These are phyloP conservation scores for Battus philenor DNA, from an alignment of 1,140 invertebrate genomes.

Conservation along the genomic window DNA sequence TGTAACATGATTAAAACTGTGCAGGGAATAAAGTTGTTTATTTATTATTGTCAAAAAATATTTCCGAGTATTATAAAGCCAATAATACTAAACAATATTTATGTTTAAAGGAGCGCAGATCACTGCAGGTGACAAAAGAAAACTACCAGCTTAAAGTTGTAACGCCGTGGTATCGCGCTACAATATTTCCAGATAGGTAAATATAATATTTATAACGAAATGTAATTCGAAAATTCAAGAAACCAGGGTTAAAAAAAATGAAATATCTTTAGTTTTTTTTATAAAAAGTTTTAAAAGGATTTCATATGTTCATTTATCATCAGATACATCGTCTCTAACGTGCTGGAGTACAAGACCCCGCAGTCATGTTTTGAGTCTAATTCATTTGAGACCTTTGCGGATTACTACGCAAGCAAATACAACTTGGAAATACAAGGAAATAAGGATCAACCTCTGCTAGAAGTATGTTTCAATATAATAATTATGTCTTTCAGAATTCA, in stretches of 20 bases:
- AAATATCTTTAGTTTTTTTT: no score
- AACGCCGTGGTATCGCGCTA: constrained; percentile 89
- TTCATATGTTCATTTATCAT: constrained; percentile 15
- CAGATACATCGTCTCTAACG: constrained; percentile 89
- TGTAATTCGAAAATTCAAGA: no score
- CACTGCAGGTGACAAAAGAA: constrained; percentile 78
- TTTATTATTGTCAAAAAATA: no score
- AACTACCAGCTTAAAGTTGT: constrained; percentile 85
- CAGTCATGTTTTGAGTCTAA: constrained; percentile 87
- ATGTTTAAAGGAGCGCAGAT: constrained; percentile 66
- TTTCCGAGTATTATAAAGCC: no score
- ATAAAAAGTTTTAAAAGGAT: no score
- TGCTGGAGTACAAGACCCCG: constrained; percentile 88
- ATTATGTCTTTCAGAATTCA: no score
- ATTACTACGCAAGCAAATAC: constrained; percentile 92
- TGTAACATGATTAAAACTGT: no score
- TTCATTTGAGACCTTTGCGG: constrained; percentile 83
- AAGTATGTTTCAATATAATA: constrained; percentile 79
- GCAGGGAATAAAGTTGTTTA: no score
- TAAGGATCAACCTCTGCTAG: constrained; percentile 87
- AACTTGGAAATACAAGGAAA: constrained; percentile 81
- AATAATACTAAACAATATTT: no score
- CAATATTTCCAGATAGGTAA: constrained; percentile 75
- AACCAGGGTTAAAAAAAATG: no score
- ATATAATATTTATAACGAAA: no score